Base-by-base conservation (phyloP, 2,888 invertebrate genomes). In the Oligia fasciuncula region DNA sequence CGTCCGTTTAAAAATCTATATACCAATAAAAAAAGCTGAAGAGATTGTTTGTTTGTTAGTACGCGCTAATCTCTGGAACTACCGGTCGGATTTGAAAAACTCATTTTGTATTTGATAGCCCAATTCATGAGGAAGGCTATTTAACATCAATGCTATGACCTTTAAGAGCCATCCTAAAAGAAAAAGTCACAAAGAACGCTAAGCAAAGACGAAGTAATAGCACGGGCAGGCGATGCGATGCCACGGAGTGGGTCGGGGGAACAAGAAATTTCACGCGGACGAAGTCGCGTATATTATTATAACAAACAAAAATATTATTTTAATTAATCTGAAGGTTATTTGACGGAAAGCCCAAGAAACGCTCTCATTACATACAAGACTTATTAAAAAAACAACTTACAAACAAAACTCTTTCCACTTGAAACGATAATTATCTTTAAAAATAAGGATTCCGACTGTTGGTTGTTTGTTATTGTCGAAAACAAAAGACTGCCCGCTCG, bases 401-500 rank as follows among this genome's bases (percentile, higher is more conserved):
- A 35, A 73, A 13, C 9, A 23, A 0, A 29, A 6, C 6, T 54
- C 4, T 5, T 43, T 46, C 5, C 40, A 11, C 11, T 4, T 23
- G 6, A 46, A 14, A 62, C 6, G 17, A 19, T 29, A 29, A 29
- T 72, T 19, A 19, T 63, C 9, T 63, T 49, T 35, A 49, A 51
- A 46, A 63, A 57, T 68, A 63, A 73, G 17, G 14, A 17, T 76
- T 35, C 35, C 17, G 4, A 35, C 60, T 60, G 40, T 57, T 67
- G 19, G 57, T 62, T 67, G n/a, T 74, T 60, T 72, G 17, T 29
- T 54, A 35, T 68, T 40, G 49, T 51, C 49, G n/a, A 66, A 69
- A 78, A 82, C 82, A 81, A 70, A 77, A 73, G 66, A 77, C 74
- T 43, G 40, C 0, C n/a, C 35, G n/a, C 40, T 29, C 68, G 14